A percentile compares a stretch with the other conserved stretches of the same genome.
phyloP scores from a whole-genome alignment of 2,113 vertebrate species.

The Pongo abelii region DNA sequence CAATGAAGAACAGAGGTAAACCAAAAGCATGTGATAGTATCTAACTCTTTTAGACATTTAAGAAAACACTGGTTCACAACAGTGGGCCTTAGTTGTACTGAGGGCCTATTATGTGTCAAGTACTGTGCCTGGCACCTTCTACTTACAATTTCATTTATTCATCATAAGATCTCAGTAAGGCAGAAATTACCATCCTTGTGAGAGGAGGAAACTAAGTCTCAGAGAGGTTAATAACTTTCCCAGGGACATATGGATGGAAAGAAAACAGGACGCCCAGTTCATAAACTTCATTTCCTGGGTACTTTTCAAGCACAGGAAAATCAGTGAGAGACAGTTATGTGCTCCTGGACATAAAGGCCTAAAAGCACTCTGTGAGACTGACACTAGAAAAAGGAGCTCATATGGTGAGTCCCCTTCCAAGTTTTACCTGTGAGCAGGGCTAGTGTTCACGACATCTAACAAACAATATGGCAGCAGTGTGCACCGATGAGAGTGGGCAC shows the following conservation, averaged over 20 bases:
- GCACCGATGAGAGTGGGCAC: background rate
- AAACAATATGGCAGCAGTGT: background rate
- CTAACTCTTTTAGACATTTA: background rate
- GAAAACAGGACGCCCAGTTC: background rate
- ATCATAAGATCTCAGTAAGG: background rate
- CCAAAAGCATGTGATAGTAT: background rate
- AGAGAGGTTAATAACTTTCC: background rate
- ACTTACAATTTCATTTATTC: background rate
- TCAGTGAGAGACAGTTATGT: too few relatives aligned
- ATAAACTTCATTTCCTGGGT: background rate
- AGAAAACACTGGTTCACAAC: background rate
- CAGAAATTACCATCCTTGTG: background rate
- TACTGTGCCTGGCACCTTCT: background rate
- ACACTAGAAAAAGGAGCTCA: background rate
- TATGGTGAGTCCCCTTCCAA: background rate
- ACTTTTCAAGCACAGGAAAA: too few relatives aligned
- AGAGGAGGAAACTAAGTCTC: background rate
- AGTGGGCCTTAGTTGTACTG: background rate
- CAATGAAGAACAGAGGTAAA: background rate
- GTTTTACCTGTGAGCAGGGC: background rate
- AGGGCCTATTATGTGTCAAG: too few relatives aligned
- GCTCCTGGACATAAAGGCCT: too few relatives aligned
- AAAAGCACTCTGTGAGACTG: too few relatives aligned
- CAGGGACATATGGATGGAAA: background rate
- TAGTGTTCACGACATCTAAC: background rate